Evolutionary conservation across 2,888 invertebrate genomes (phyloP), one percentile per base, ranked within the genome.

Genomic region (Coleophora deauratella): DNA sequence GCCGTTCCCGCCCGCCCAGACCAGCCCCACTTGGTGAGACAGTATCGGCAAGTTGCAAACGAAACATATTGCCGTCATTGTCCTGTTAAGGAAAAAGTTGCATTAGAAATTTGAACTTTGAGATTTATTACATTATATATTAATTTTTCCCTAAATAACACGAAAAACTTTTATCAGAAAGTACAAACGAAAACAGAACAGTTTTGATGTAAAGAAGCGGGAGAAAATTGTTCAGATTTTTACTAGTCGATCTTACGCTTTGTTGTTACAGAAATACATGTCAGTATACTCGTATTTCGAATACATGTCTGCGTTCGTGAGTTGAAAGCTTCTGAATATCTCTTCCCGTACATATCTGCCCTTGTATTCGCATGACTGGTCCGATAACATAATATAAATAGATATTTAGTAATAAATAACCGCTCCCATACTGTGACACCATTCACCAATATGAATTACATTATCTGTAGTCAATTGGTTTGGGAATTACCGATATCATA

Each of bases 41-140:
- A 96, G 89, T 74, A 97, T 96, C 62, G 97, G 96, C 70, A 96
- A 89, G 86, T 97, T 96, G 93, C 97, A 97, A 63, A 97, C 96
- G 88, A 97, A 97, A 88, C 97, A 97, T 88, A 95, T 92, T 76
- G 95, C 93, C 70, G 95, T 93, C 95, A 95, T 95, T 74, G 93
- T 95, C 91, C 95, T 95, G 91, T 53, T 37, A 55, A 72, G 68
- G 54, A 78, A 52, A 59, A 72, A 58, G 49, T 45, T n/a, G 38
- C 31, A 6, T 34, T 40, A 38, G 21, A 21, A 21, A 21, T 6
- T 3, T 21, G 21, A 21, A n/a, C n/a, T n/a, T n/a, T n/a, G n/a
- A n/a, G n/a, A n/a, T n/a, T n/a, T n/a, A n/a, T n/a, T n/a, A n/a
- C n/a, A n/a, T n/a, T n/a, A n/a, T n/a, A n/a, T n/a, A n/a, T n/a